These are phyloP conservation scores for Cyprinodon brontotheroides DNA, from an alignment of 2,113 vertebrate species.

Conservation along the genomic window DNA sequence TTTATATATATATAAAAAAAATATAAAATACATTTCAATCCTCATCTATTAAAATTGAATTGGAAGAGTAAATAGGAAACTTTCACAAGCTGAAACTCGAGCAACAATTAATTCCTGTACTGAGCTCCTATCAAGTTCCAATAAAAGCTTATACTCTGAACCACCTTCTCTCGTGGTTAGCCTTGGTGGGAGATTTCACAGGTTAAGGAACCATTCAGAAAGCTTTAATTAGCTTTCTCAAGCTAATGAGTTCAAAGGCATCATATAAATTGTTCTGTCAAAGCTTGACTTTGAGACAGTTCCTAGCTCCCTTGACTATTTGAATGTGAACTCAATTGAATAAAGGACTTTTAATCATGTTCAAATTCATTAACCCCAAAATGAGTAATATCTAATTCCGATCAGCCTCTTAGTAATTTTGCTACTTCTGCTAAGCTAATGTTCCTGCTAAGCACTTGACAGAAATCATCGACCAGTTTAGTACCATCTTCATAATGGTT, in stretches of 20 bases:
- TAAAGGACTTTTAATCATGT: constrained; percentile 67
- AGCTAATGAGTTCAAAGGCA: constrained; percentile 71
- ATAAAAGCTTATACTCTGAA: constrained; percentile 70
- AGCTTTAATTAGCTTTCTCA: constrained; percentile 76
- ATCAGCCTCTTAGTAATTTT: constrained; percentile 46
- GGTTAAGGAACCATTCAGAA: constrained; percentile 75
- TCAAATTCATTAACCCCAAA: constrained; percentile 69
- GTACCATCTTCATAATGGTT: constrained; percentile 52
- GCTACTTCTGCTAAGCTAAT: constrained; percentile 20
- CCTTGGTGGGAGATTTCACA: constrained; percentile 64
- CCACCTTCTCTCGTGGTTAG: constrained; percentile 59
- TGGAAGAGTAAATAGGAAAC: neutral
- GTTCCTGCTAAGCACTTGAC: constrained; percentile 26
- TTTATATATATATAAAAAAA: no score
- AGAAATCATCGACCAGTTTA: constrained; percentile 35
- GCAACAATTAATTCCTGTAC: constrained; percentile 60
- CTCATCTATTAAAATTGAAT: neutral
- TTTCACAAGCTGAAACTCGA: constrained; percentile 22
- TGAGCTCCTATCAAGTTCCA: constrained; percentile 63
- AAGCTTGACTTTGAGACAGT: constrained; percentile 68
- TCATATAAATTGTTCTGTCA: constrained; percentile 78
- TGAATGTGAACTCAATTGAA: constrained; percentile 56
- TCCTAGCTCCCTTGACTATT: constrained; percentile 60
- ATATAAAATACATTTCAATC: neutral
- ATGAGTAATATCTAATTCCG: constrained; percentile 62